These are phyloP conservation scores for Thalassoma bifasciatum DNA, from an alignment of 2,113 vertebrate genomes.

Conservation along the genomic window DNA sequence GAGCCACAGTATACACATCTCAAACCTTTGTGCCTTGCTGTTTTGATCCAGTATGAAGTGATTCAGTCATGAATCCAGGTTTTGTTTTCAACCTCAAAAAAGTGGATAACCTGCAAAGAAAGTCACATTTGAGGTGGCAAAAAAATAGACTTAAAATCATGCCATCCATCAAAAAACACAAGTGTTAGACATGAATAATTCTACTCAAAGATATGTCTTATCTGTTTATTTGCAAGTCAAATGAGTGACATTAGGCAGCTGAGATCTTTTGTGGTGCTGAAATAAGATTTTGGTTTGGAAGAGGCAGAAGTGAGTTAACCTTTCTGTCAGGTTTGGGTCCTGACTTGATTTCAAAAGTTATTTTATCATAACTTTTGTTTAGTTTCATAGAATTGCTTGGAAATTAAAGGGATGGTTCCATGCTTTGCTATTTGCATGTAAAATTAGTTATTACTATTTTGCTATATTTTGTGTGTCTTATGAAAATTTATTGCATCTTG, in stretches of 20 bases:
- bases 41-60: conserved; percentile 40
- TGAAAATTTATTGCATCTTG: no score
- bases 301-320: no score
- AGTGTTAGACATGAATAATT: not conserved
- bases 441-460: no score
- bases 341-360: no score
- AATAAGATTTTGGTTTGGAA: conserved; percentile 18
- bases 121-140: no score
- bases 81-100: not conserved
- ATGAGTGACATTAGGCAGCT: not conserved
- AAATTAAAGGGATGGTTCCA: no score
- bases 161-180: not conserved
- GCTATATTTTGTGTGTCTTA: no score
- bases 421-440: no score
- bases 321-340: no score
- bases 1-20: conserved; percentile 41
- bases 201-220: not conserved
- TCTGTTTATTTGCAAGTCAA: not conserved
- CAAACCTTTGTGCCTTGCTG: conserved; percentile 16
- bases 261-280: conserved; percentile 60
- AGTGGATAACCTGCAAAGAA: not conserved
- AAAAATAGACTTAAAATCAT: no score
- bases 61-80: conserved; percentile 26
- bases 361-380: no score
- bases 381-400: no score